Evolutionary conservation across 2,113 vertebrate genomes (phyloP), one percentile per base, ranked within the genome.

Genomic region (Ageneiosus marmoratus): DNA sequence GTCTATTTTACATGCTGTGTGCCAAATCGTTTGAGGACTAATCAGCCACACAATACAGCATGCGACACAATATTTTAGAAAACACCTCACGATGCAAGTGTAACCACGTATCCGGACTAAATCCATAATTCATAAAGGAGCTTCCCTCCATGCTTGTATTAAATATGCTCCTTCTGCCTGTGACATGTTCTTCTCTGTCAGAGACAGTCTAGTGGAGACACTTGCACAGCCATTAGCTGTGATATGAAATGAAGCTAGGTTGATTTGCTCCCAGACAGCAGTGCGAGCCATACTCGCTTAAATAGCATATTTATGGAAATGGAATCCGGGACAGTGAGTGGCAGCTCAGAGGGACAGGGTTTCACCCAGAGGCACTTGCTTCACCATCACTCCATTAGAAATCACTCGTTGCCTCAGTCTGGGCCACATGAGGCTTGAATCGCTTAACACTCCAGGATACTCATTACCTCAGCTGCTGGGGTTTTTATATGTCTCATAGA

Each of bases 191-290:
- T 50, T 27, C 27, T 51, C 53, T 60, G 65, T 27, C n/a, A 85
- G 80, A 81, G 11, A 2, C 65, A 73, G 67, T 41, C 75, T 84
- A 79, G 48, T 79, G 83, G 60, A 82, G 62, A 85, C 58, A 84
- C 75, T 75, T 72, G 46, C 74, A 37, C 27, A 55, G 78, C 58
- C 69, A 34, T 88, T 83, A 79, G 29, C 80, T 41, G 80, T 69
- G 58, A 76, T 53, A 58, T 83, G 58, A 85, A 86, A 86, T 70
- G 84, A 84, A 83, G 62, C 51, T 56, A 58, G 85, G 73, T 48
- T 83, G 82, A 89, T 89, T 41, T 56, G 48, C 79, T 87, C 83
- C 85, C 82, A 87, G 81, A 78, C 51, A 72, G 79, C 77, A 83
- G 65, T 67, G 73, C 60, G 12, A 84, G 53, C 24, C 13, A 0